These are phyloP conservation scores for Baryphthengus martii DNA, from an alignment of 2,113 vertebrate genomes.

Conservation along the genomic window DNA sequence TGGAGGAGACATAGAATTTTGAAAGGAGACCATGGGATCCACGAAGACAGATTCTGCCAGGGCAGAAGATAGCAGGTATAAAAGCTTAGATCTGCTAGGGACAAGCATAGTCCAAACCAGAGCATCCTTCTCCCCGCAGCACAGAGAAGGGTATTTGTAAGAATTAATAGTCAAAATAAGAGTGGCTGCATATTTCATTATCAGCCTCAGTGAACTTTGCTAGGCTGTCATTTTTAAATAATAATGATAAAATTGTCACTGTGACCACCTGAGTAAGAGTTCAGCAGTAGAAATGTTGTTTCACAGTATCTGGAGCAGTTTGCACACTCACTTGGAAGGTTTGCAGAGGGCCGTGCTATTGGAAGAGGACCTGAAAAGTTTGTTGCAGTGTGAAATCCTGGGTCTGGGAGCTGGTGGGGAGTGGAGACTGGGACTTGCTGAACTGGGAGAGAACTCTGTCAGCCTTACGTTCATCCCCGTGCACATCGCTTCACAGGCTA, in stretches of 20 bases:
- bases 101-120: not conserved
- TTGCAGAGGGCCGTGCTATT: not conserved
- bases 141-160: not conserved
- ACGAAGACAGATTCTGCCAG: not conserved
- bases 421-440: not conserved
- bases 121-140: not conserved
- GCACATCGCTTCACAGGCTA: not conserved
- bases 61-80: not conserved
- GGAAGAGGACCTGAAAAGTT: not conserved
- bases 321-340: not conserved
- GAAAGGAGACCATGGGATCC: rapidly evolving
- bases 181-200: not conserved
- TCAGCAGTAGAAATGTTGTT: not conserved
- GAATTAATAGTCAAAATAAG: not conserved
- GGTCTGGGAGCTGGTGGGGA: not conserved
- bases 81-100: not conserved
- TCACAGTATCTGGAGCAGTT: not conserved
- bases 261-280: not conserved
- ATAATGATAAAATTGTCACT: rapidly evolving
- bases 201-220: not conserved
- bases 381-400: not conserved
- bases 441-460: not conserved
- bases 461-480: rapidly evolving
- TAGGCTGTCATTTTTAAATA: not conserved
- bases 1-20: not conserved